phyloP scores from a whole-genome alignment of 2,888 invertebrate genomes.

The Hirtodrosophila trivittata region DNA sequence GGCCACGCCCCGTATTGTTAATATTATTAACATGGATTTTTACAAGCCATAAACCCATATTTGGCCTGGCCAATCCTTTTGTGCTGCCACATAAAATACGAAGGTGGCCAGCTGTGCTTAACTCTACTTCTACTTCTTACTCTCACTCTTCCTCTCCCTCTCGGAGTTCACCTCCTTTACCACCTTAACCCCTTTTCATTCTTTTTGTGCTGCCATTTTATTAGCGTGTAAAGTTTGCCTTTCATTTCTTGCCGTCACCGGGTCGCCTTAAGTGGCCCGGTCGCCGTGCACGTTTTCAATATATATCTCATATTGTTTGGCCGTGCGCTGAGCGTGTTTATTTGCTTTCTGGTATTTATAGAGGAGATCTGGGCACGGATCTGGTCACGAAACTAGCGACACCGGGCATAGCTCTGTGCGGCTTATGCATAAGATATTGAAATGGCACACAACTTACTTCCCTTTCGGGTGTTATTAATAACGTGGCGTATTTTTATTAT shows the following conservation, averaged over 20 bases:
- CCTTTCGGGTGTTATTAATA: constrained; percentile 63
- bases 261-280: constrained; percentile 66
- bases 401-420: constrained; percentile 36
- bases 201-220: constrained; percentile 55
- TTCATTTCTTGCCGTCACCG: constrained; percentile 55
- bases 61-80: constrained; percentile 71
- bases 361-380: not conserved
- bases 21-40: constrained; percentile 78
- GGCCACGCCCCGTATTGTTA: constrained; percentile 56
- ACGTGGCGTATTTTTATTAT: constrained; percentile 68
- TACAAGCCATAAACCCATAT: constrained; percentile 78
- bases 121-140: not conserved
- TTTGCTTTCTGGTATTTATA: constrained; percentile 72
- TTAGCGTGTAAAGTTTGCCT: constrained; percentile 74
- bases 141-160: not conserved
- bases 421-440: constrained; percentile 75
- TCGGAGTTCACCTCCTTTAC: not conserved
- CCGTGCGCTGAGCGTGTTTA: constrained; percentile 72
- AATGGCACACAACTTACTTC: constrained; percentile 62
- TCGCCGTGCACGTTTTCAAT: constrained; percentile 72
- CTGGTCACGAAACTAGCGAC: not conserved
- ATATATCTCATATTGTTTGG: constrained; percentile 76
- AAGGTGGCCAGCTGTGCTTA: constrained; percentile 57
- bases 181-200: constrained; percentile 6
- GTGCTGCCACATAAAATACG: constrained; percentile 67